These are phyloP conservation scores for Peromyscus aztecus DNA, from an alignment of 2,797 vertebrate species.

Conservation along the genomic window DNA sequence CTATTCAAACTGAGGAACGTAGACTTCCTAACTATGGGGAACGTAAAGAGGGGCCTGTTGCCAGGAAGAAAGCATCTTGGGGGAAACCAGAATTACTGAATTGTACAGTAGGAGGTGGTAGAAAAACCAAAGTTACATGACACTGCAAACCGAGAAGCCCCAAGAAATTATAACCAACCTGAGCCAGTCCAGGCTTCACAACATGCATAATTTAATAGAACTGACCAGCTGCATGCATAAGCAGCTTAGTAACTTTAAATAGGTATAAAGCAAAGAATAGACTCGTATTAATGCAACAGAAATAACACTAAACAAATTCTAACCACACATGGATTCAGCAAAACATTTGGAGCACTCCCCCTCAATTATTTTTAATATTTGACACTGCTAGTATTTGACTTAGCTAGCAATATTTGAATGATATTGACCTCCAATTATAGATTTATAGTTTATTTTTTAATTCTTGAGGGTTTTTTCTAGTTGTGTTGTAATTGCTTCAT, in stretches of 20 bases:
- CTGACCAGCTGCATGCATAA: not conserved
- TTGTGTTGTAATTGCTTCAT: not conserved
- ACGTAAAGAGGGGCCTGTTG: not conserved
- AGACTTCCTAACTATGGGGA: not conserved
- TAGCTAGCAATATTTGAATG: not conserved
- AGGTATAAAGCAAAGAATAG: conserved; percentile 23
- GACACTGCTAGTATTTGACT: not conserved
- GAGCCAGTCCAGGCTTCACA: not conserved
- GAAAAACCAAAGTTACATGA: conserved; percentile 7
- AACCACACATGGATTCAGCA: not conserved
- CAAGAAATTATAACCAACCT: not conserved
- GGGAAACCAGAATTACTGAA: conserved; percentile 43
- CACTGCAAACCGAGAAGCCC: not conserved
- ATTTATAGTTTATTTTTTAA: conserved; percentile 22
- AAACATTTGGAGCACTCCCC: not conserved
- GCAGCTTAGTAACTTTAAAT: conserved; percentile 9
- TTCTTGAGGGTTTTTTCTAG: conserved; percentile 10
- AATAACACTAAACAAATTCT: conserved; percentile 28
- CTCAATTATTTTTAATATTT: not conserved
- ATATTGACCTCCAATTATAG: not conserved
- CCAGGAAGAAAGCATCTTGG: not conserved
- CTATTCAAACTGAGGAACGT: conserved; percentile 18
- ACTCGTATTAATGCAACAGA: not conserved
- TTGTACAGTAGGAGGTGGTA: not conserved
- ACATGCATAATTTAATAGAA: not conserved